Evolutionary conservation across 2,797 vertebrate species (phyloP).

Genomic region (Semotilus atromaculatus): DNA sequence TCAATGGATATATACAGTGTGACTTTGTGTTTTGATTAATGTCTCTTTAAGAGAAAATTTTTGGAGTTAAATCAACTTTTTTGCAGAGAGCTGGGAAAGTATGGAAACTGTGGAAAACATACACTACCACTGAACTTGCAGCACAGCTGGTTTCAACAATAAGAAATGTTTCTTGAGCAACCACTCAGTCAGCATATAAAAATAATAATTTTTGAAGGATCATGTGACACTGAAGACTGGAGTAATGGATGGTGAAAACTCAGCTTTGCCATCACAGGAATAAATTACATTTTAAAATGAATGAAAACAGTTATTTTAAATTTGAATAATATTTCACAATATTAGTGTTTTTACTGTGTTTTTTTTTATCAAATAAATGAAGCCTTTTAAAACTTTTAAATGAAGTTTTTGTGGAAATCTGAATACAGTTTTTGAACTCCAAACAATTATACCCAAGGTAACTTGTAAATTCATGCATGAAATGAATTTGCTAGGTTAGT

Average conservation of each 20-base stretch:
- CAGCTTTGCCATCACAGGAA: neutral
- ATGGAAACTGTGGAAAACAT: neutral
- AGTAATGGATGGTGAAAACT: neutral
- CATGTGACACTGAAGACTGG: neutral
- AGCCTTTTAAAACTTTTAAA: too few species aligned
- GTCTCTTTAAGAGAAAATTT: neutral
- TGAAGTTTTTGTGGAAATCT: neutral
- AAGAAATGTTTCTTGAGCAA: neutral
- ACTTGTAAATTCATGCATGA: conserved; percentile 46
- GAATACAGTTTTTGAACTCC: conserved; percentile 11
- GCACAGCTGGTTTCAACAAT: neutral
- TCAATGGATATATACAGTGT: neutral
- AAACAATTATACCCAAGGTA: neutral
- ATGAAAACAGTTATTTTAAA: neutral
- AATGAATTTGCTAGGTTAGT: conserved; percentile 40
- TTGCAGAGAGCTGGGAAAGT: neutral
- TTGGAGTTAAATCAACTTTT: too few species aligned
- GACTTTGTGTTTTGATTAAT: neutral
- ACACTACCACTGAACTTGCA: neutral
- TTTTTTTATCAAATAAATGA: neutral
- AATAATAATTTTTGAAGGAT: neutral
- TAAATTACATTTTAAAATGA: neutral
- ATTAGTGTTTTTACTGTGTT: neutral
- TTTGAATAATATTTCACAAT: neutral
- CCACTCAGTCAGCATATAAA: neutral